Evolutionary conservation across 2,113 vertebrate genomes (phyloP).

Genomic region (Caracal caracal): DNA sequence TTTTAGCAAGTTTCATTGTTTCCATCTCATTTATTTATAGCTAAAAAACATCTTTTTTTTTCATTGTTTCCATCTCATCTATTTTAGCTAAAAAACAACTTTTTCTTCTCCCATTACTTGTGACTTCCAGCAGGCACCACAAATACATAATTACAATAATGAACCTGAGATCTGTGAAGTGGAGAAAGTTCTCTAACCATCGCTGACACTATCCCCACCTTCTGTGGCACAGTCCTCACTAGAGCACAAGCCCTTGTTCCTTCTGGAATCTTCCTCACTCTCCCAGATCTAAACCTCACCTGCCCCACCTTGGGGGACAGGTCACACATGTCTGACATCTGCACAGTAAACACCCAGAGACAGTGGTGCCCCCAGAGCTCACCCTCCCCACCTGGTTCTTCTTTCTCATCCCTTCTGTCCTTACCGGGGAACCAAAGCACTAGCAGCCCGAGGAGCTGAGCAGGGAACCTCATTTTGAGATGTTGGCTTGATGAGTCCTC

Average conservation of each 20-base stretch:
- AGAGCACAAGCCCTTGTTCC: accelerated
- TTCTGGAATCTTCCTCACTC: background rate
- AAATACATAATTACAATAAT: background rate
- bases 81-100: background rate
- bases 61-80: background rate
- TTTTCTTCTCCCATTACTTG: background rate
- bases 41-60: background rate
- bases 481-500: background rate
- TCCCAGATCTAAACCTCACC: background rate
- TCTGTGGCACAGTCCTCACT: background rate
- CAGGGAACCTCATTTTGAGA: background rate
- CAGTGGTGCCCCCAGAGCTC: background rate
- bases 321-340: accelerated
- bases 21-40: background rate
- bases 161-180: background rate
- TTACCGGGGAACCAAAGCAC: background rate
- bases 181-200: background rate
- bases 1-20: background rate
- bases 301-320: too few species aligned
- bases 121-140: accelerated
- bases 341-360: background rate
- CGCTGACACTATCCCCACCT: accelerated
- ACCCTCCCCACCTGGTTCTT: background rate
- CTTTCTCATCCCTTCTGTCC: background rate
- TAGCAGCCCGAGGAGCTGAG: background rate